phyloP scores from a whole-genome alignment of 2,888 invertebrate species.

The Allacma fusca region DNA sequence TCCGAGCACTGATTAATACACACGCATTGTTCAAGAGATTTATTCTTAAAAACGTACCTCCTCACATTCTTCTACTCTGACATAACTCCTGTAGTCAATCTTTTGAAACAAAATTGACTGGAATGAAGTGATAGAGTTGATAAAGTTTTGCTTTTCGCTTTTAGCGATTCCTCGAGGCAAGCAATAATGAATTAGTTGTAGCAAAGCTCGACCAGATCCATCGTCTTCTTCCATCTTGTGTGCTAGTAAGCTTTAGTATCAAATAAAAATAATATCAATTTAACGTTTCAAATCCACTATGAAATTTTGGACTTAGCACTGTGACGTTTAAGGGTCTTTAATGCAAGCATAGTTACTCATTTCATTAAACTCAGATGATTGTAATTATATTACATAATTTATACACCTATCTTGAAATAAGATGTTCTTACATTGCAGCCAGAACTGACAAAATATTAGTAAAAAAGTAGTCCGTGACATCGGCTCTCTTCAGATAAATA shows the following conservation, averaged over 20 bases:
- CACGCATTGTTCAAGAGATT: too few species aligned
- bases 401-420: too few species aligned
- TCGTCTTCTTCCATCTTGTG: slow-evolving; percentile 45
- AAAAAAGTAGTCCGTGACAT: slow-evolving; percentile 10
- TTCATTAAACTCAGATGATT: too few species aligned
- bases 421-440: slow-evolving; percentile 29
- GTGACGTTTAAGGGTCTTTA: too few species aligned
- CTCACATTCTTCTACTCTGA: slow-evolving; percentile 39
- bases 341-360: too few species aligned
- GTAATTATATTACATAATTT: too few species aligned
- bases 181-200: slow-evolving; percentile 19
- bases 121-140: slow-evolving; percentile 21
- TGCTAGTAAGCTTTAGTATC: slow-evolving; percentile 24
- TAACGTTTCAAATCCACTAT: not conserved
- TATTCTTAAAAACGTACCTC: slow-evolving; percentile 27
- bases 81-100: slow-evolving; percentile 31
- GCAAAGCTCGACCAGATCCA: slow-evolving; percentile 29
- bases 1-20: too few species aligned
- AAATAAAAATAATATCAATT: too few species aligned
- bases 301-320: too few species aligned
- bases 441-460: slow-evolving; percentile 23
- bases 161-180: slow-evolving; percentile 14
- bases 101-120: slow-evolving; percentile 29
- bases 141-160: slow-evolving; percentile 13
- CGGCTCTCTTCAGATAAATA: slow-evolving; percentile 36